Percentiles rank a stretch among this genome's conserved stretches.
phyloP scores from a whole-genome alignment of 1,140 invertebrate genomes.

The Anastrepha obliqua region DNA sequence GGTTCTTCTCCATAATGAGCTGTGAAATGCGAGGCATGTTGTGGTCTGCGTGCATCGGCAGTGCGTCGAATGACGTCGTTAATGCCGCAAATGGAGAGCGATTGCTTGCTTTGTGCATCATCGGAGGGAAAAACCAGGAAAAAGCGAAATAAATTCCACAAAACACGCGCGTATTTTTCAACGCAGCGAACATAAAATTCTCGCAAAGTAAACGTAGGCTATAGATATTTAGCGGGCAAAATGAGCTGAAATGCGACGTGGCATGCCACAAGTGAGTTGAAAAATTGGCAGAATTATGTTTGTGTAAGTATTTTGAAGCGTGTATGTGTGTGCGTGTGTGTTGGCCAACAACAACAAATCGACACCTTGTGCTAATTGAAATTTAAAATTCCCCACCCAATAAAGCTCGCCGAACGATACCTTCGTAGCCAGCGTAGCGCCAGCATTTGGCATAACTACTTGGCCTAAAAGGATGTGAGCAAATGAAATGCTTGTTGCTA shows the following conservation, averaged over 20 bases:
- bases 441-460: background rate
- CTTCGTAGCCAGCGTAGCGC: background rate
- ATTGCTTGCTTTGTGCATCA: background rate
- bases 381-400: conserved; percentile 40
- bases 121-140: background rate
- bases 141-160: background rate
- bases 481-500: background rate
- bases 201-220: background rate
- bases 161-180: background rate
- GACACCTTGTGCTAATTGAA: conserved; percentile 46
- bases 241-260: background rate
- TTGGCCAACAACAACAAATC: background rate
- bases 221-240: background rate
- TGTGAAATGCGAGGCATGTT: conserved; percentile 34
- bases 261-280: conserved; percentile 36
- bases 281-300: conserved; percentile 30
- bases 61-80: background rate
- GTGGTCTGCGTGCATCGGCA: background rate
- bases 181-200: background rate
- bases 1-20: background rate
- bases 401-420: background rate
- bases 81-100: conserved; percentile 21
- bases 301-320: background rate
- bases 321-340: background rate
- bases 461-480: background rate